Evolutionary conservation across 2,797 vertebrate genomes (phyloP), one percentile per base, ranked within the genome.

Genomic region (Miopithecus talapoin): DNA sequence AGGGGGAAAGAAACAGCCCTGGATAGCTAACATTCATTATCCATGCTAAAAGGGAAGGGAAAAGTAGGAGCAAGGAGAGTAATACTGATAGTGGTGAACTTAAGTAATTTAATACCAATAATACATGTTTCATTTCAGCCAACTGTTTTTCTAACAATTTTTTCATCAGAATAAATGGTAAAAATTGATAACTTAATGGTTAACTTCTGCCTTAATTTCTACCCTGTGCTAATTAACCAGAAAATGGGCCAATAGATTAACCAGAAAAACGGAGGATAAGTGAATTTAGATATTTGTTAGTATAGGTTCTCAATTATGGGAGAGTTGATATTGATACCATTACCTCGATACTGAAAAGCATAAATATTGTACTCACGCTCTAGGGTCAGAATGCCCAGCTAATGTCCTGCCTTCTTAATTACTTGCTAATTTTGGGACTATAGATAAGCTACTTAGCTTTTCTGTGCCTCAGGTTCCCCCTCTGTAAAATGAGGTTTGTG

Each of bases 121-220:
- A 89, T 28, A 46, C 39, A 9, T 4, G 87, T 85, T 85, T 91
- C 72, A 85, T 74, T 48, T 95, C 43, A 94, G 53, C 24, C 50
- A 70, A 83, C 6, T 46, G 68, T 89, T 94, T 95, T 89, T 76
- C 50, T 74, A 83, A 5, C 4, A 93, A 46, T 21, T 89, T 91
- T 94, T 93, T 76, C 79, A 81, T 95, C 68, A 96, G 85, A 97
- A 88, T 75, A 95, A 92, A 74, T 59, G 46, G 57, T 41, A 88
- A 95, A 90, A 90, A 11, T 78, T 5, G 39, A 11, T 64, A 78
- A 48, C 41, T 19, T 93, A 50, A 94, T 85, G 33, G 80, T 50
- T 89, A 85, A n/a, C 33, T 92, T 97, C 16, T 89, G 93, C 59
- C 70, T 84, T 96, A 95, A 92, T 90, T 59, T 85, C 48, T 85